Conservation (phyloP, 1,140 invertebrate species). For the Araneus ventricosus region DNA sequence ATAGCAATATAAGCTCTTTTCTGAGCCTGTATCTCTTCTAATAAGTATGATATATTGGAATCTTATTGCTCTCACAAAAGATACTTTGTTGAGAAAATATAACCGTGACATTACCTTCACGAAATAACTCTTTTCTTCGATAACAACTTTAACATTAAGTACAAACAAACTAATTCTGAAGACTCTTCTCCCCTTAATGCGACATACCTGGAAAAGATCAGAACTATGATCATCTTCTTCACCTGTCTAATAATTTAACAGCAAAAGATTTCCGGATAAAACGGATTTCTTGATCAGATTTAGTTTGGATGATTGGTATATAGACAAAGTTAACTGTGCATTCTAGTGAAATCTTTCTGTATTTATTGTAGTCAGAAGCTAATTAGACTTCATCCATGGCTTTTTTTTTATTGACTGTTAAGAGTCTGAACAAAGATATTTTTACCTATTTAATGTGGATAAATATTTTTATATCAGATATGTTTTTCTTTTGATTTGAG, state of each 20-base stretch:
- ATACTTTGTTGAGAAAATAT: not conserved
- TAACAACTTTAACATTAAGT: not conserved
- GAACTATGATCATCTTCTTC: not conserved
- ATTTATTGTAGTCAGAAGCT: not conserved
- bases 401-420: not conserved
- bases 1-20: not conserved
- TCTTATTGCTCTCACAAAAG: not conserved
- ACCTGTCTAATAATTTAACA: not conserved
- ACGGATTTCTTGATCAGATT: not conserved
- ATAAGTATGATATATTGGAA: not conserved
- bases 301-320: not conserved
- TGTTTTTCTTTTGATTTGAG: too few relatives aligned
- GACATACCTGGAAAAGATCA: not conserved
- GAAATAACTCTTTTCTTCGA: not conserved
- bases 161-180: not conserved
- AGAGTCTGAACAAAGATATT: too few relatives aligned
- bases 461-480: too few relatives aligned
- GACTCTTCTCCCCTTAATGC: not conserved
- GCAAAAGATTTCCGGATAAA: not conserved
- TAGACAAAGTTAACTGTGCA: too few relatives aligned
- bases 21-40: not conserved
- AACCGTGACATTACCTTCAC: not conserved
- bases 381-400: not conserved
- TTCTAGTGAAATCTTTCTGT: not conserved
- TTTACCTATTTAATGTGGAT: too few relatives aligned